Evolutionary conservation across 2,797 vertebrate species (phyloP).

Genomic region (Notolabrus celidotus): DNA sequence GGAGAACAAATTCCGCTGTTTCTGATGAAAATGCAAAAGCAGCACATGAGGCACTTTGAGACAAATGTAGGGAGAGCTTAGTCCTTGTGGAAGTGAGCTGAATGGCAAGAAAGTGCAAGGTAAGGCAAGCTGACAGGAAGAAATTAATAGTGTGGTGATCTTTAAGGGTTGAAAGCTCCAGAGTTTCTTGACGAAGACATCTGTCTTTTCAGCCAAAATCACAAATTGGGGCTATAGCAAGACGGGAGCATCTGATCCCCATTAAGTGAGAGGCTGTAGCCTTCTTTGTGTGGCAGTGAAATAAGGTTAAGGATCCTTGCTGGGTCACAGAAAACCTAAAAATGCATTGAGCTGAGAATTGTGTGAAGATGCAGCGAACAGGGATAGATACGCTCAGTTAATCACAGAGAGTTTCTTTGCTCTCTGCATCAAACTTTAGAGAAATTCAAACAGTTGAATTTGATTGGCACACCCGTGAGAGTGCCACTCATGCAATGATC

Average conservation of each 20-base stretch:
- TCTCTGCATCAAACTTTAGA: slow-evolving; percentile 3
- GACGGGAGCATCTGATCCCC: slow-evolving; percentile 5
- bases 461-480: slow-evolving; percentile 47
- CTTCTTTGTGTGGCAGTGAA: background rate
- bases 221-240: slow-evolving; percentile 19
- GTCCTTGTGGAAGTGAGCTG: background rate
- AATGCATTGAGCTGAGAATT: background rate
- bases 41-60: slow-evolving; percentile 6
- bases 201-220: slow-evolving; percentile 18
- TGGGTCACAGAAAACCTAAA: background rate
- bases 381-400: background rate
- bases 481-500: slow-evolving; percentile 30
- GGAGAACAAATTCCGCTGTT: background rate
- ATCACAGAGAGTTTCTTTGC: background rate
- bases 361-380: background rate
- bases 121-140: slow-evolving; percentile 7
- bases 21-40: slow-evolving; percentile 16
- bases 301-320: slow-evolving; percentile 11
- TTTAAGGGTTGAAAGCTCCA: slow-evolving; percentile 29
- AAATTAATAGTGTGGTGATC: slow-evolving; percentile 21
- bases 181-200: background rate
- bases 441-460: slow-evolving; percentile 11
- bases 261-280: slow-evolving; percentile 17
- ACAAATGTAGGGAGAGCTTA: background rate
- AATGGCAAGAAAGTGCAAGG: slow-evolving; percentile 23